Base-by-base conservation (phyloP, 2,888 invertebrate species). In the Drepana falcataria region DNA sequence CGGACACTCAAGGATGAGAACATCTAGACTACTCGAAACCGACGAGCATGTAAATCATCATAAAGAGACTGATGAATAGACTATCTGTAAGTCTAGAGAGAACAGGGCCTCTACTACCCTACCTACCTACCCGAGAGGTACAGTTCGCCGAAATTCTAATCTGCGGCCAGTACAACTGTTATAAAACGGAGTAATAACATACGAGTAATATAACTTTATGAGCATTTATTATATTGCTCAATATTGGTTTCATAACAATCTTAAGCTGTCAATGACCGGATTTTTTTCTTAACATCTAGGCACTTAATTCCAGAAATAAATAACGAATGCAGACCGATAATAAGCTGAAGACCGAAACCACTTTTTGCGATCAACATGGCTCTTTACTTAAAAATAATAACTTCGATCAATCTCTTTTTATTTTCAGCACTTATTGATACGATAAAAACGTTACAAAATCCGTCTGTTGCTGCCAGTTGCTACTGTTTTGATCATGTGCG, bases 361-460 rank as follows among this genome's bases (percentile, higher is more conserved):
- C 51, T 51, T 33, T 41, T 51, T 40, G 9, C 34, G 7, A 21
- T 40, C 51, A 40, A 51, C 51, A 51, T 51, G 51, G 40, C 41
- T 51, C 51, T 51, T 51, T 41, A 51, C 51, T 51, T 51, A 51
- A 51, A 51, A 51, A 51, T 51, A 51, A 51, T 51, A 51, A 51
- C 51, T 51, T 51, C 51, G 34, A 51, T 51, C 51, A 51, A 40
- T 51, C 51, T 40, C 51, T 51, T 51, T 51, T 51, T 51, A 51
- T 51, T 51, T 33, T 51, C 37, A 41, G 51, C 40, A 51, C 40
- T 51, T 51, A 51, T 51, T 34, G 21, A 33, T 64, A 66, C 55
- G 60, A 69, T 71, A 69, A 71, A 74, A 66, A 68, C 61, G 59
- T 53, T 49, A 55, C 65, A 68, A 68, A 70, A 68, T 71, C 74